Conservation (phyloP, 1,140 invertebrate species). For the Heliconius nattereri region DNA sequence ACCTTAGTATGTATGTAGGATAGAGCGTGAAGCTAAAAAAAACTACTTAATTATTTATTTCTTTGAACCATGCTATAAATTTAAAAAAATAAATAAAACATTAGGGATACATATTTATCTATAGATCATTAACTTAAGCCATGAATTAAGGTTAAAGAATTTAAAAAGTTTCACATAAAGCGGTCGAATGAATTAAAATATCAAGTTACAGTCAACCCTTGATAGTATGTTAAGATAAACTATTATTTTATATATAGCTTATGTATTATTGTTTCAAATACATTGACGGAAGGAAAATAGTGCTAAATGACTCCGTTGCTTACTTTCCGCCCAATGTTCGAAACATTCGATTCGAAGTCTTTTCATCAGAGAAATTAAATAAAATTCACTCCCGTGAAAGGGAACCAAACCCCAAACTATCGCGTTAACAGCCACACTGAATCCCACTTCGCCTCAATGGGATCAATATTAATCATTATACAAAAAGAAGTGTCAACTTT, state of each 20-base stretch:
- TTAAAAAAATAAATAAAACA: neutral
- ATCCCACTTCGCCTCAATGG: no score
- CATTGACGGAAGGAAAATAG: no score
- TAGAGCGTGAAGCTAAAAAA: no score
- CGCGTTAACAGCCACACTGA: neutral
- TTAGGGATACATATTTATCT: neutral
- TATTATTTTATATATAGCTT: neutral
- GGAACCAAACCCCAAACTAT: neutral
- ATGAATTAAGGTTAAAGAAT: conserved; percentile 21
- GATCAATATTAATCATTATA: neutral
- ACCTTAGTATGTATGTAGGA: no score
- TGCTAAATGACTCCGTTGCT: no score
- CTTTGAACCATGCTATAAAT: neutral
- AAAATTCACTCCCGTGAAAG: neutral
- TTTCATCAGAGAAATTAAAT: neutral
- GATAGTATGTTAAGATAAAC: neutral
- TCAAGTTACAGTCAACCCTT: neutral
- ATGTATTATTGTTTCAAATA: no score
- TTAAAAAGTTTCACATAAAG: conserved; percentile 17
- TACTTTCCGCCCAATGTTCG: no score
- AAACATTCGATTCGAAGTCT: no score
- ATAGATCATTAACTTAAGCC: neutral
- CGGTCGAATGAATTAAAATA: neutral
- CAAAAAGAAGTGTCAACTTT: conserved; percentile 34
- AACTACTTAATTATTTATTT: no score